phyloP scores from a whole-genome alignment of 2,888 invertebrate genomes.

The Dasypolia templi region DNA sequence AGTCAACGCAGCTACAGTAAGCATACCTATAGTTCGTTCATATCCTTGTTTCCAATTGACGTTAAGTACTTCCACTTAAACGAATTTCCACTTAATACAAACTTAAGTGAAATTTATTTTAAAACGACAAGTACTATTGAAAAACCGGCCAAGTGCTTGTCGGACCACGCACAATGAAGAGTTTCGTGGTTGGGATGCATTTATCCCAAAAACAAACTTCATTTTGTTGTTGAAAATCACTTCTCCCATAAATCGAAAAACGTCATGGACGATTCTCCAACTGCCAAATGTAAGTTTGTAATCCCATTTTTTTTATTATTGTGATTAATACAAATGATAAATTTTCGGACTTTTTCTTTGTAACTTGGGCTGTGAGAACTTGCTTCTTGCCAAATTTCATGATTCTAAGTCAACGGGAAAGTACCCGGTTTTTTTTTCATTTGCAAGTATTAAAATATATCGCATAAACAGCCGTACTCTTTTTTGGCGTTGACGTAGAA shows the following conservation, averaged over 20 bases:
- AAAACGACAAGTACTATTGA: background rate
- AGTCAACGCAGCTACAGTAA: background rate
- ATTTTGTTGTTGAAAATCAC: background rate
- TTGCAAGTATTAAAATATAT: background rate
- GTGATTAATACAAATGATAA: background rate
- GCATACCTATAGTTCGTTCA: background rate
- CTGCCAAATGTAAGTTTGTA: background rate
- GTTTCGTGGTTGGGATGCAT: background rate
- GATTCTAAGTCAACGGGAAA: too few relatives aligned
- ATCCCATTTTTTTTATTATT: background rate
- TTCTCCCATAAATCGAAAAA: background rate
- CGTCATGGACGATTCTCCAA: background rate
- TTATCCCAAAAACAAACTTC: background rate
- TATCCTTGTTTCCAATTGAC: background rate
- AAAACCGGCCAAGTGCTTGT: background rate
- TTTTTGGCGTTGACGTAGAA: too few relatives aligned
- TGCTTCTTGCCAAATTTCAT: too few relatives aligned
- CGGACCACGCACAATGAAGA: background rate
- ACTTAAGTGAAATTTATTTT: too few relatives aligned
- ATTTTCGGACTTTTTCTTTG: background rate
- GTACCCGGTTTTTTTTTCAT: too few relatives aligned
- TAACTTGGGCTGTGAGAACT: too few relatives aligned
- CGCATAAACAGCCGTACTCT: background rate
- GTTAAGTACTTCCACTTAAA: background rate
- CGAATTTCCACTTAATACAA: background rate